Base-by-base conservation (phyloP, 2,797 vertebrate species). In the Pipistrellus kuhlii region DNA sequence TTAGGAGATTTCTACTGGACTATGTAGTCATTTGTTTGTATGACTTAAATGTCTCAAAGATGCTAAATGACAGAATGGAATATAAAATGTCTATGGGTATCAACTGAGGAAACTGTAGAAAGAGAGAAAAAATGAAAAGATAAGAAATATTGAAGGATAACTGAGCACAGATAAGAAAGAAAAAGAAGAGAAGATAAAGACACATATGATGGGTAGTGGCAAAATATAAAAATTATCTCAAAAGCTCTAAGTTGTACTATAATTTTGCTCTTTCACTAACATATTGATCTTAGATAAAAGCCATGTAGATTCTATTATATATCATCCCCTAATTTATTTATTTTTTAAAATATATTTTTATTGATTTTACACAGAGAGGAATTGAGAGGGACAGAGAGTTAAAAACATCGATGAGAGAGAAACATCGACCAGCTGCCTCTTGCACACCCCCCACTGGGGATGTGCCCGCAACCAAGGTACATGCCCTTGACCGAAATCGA, bases 141-240 rank as follows among this genome's bases (percentile, higher is more conserved):
- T 66, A 85, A 77, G 20, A 83, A 78, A 17, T 88, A 59, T 12
- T 25, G 20, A 72, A 77, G 46, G 69, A 62, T 55, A 87, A 83
- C 62, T 53, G 73, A 90, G 62, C 27, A 77, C 27, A 66, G 32
- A 90, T 64, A 64, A 64, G 59, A 64, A n/a, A 30, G 62, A 84
- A 68, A 75, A 89, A 85, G 14, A 73, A 89, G 51, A 81, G 35
- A 82, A 44, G 8, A 77, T 12, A 71, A 88, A 68, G 15, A 76
- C 55, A 38, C 12, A 78, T 41, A 84, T 78, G 23, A 4, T 84
- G 51, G 27, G 35, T n/a, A 93, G n/a, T 51, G 57, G 69, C 21
- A 77, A 21, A 86, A 76, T 86, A 86, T 76, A 55, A 64, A 92
- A 88, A 78, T 66, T 84, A 64, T 35, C n/a, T 62, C 73, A 85